phyloP scores from a whole-genome alignment of 2,888 invertebrate genomes.

The Itoplectis maculator region DNA sequence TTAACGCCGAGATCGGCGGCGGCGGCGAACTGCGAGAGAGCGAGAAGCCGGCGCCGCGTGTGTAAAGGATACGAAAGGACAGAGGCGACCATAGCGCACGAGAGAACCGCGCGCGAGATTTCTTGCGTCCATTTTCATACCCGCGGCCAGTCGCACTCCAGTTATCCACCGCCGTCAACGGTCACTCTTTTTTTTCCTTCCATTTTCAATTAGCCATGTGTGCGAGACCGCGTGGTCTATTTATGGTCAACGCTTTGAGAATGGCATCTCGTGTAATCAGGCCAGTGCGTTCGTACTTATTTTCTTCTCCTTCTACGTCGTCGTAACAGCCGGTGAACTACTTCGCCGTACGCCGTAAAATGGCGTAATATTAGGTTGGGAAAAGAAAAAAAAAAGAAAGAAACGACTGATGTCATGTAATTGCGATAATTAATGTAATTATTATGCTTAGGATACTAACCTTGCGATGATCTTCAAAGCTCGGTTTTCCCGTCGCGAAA shows the following conservation, averaged over 20 bases:
- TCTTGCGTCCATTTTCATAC: conserved; percentile 47
- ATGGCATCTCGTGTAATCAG: conserved; percentile 34
- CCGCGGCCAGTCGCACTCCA: conserved; percentile 51
- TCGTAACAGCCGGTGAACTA: background rate
- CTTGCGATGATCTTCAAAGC: conserved; percentile 1
- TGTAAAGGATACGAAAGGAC: conserved; percentile 20
- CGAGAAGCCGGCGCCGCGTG: no score
- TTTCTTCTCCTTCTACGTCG: no score
- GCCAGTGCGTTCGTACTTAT: conserved; percentile 26
- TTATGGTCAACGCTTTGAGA: background rate
- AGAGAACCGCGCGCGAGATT: conserved; percentile 22
- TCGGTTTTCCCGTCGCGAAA: conserved; percentile 26
- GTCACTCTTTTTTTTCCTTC: conserved; percentile 24
- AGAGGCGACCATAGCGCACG: background rate
- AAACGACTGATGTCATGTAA: background rate
- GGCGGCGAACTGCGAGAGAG: conserved; percentile 18
- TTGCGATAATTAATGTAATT: background rate
- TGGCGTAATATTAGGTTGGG: background rate
- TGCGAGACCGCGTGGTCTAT: conserved; percentile 7
- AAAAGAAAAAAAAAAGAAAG: background rate
- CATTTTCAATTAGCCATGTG: conserved; percentile 5
- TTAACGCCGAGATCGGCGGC: conserved; percentile 44
- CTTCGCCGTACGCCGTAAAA: background rate
- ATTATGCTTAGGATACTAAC: conserved; percentile 17
- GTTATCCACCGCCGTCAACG: conserved; percentile 39